Evolutionary conservation across 37 sponge, comb jelly and placozoan genomes (phyloP).

Genomic region (Haliclona indistincta): DNA sequence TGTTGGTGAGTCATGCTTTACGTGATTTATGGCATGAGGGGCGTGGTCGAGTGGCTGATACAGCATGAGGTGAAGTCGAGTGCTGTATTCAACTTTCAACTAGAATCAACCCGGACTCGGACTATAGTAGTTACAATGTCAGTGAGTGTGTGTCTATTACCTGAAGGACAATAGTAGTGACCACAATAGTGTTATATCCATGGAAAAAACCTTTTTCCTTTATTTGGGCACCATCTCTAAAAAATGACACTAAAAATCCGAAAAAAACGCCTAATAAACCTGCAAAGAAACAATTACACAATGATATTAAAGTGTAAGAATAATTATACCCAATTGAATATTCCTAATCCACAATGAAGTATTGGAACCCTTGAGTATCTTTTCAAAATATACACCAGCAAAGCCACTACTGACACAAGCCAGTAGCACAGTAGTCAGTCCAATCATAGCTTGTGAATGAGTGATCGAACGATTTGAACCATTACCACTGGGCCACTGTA

Average conservation of each 20-base stretch:
- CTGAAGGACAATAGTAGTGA: constrained; percentile 68
- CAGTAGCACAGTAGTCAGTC: constrained; percentile 70
- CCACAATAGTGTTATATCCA: constrained; percentile 66
- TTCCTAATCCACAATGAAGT: constrained; percentile 95
- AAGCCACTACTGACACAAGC: constrained; percentile 94
- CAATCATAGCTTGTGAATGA: constrained; percentile 34
- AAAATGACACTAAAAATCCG: constrained; percentile 57
- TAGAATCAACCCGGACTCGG: too few species aligned
- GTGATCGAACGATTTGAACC: neutral
- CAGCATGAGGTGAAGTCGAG: too few species aligned
- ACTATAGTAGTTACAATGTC: too few species aligned
- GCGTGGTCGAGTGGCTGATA: too few species aligned
- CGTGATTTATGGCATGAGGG: too few species aligned
- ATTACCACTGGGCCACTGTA: constrained; percentile 2
- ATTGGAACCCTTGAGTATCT: constrained; percentile 86
- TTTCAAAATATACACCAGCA: constrained; percentile 96
- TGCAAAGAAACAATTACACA: neutral
- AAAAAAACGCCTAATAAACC: constrained; percentile 68
- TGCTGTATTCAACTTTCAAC: too few species aligned
- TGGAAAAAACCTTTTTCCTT: constrained; percentile 78
- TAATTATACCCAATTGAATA: constrained; percentile 80
- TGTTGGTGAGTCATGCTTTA: too few species aligned
- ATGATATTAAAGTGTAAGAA: neutral
- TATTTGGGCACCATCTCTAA: constrained; percentile 58
- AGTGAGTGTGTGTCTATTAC: too few species aligned